These are phyloP conservation scores for Leptinotarsa juncta DNA, from an alignment of 2,888 invertebrate species.

Conservation along the genomic window DNA sequence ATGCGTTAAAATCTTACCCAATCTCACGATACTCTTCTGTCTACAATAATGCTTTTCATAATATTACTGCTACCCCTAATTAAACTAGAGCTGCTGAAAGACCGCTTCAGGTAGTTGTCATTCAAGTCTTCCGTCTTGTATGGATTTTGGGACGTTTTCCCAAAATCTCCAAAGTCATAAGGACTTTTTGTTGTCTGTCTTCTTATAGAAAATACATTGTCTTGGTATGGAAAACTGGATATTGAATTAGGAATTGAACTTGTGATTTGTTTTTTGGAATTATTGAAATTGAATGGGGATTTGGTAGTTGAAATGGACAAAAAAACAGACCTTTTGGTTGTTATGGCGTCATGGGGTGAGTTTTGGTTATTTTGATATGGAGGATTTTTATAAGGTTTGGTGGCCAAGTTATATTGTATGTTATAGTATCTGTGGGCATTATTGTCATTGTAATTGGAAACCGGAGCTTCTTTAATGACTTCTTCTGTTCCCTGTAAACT, in stretches of 20 bases:
- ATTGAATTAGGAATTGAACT: slow-evolving; percentile 57
- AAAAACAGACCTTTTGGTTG: slow-evolving; percentile 36
- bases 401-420: slow-evolving; percentile 34
- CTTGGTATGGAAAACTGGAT: slow-evolving; percentile 63
- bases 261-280: slow-evolving; percentile 52
- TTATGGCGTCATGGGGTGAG: slow-evolving; percentile 30
- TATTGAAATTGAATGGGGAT: slow-evolving; percentile 60
- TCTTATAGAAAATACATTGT: slow-evolving; percentile 65
- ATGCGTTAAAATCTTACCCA: slow-evolving; percentile 50
- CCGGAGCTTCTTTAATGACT: slow-evolving; percentile 34
- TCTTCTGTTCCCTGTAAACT: slow-evolving; percentile 27
- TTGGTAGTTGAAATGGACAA: slow-evolving; percentile 58
- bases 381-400: slow-evolving; percentile 29
- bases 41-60: slow-evolving; percentile 54
- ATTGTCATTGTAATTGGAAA: slow-evolving; percentile 52
- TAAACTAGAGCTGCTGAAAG: slow-evolving; percentile 67
- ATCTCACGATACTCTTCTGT: slow-evolving; percentile 42
- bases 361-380: slow-evolving; percentile 42
- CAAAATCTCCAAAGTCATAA: slow-evolving; percentile 67
- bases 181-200: slow-evolving; percentile 71
- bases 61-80: slow-evolving; percentile 61
- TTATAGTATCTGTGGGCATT: slow-evolving; percentile 43
- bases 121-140: slow-evolving; percentile 61
- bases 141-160: slow-evolving; percentile 70
- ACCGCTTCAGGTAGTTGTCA: slow-evolving; percentile 66